These are phyloP conservation scores for Drosophila melanica DNA, from an alignment of 1,140 invertebrate species.

Conservation along the genomic window DNA sequence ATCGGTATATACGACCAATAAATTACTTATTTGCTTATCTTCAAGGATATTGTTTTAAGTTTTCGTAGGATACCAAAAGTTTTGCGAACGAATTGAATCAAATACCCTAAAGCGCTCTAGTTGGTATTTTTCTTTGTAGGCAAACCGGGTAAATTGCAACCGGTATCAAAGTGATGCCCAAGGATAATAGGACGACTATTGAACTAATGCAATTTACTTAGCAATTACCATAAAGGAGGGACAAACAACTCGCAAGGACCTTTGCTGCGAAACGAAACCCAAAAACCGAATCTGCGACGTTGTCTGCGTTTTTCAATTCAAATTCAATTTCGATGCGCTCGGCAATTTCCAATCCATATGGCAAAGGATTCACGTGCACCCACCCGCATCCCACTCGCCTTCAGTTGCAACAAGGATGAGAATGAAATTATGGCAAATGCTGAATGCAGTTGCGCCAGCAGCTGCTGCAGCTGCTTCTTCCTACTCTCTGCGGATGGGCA, in stretches of 20 bases:
- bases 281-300: conserved; percentile 17
- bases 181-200: conserved; percentile 33
- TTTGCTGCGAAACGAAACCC: conserved; percentile 20
- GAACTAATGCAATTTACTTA: conserved; percentile 40
- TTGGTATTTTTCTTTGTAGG: neutral
- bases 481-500: neutral
- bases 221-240: conserved; percentile 31
- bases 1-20: no score
- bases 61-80: no score
- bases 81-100: neutral
- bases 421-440: conserved; percentile 69
- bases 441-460: conserved; percentile 56
- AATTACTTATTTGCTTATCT: no score
- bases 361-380: conserved; percentile 12
- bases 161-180: conserved; percentile 42
- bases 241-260: conserved; percentile 13
- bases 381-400: conserved; percentile 11
- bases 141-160: conserved; percentile 13
- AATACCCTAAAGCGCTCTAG: neutral
- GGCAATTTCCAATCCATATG: conserved; percentile 49
- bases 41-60: no score
- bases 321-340: conserved; percentile 66
- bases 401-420: conserved; percentile 62
- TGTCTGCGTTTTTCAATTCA: conserved; percentile 56
- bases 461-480: conserved; percentile 26